Base-by-base conservation (phyloP, 35 echinoderm and acorn worm species). In the Acanthaster planci region DNA sequence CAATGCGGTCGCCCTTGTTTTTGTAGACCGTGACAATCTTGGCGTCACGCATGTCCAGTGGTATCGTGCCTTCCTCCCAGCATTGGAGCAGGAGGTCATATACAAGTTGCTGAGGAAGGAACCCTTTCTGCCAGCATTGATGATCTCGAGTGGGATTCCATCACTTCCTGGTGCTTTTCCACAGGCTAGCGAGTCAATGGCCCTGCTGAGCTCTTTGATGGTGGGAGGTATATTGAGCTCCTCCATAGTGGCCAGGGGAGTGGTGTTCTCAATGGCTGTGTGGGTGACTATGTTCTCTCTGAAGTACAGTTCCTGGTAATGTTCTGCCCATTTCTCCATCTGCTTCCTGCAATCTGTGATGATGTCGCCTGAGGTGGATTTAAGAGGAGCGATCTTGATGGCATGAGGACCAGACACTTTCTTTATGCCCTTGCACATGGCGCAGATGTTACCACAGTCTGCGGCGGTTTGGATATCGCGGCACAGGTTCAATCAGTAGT, bases 11-110 rank as follows among this genome's bases (percentile, higher is more conserved):
- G 12, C 92, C 87, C 78, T 90, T 90, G 59, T 86, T 89, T 60
- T 94, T 90, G 77, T 68, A 94, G 6, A 90, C 79, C 9, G 78
- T 77, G 22, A 87, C 44, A 27, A 92, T 92, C 23, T 76, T 87
- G 21, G 86, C 80, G 75, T 93, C 86, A 19, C 68, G 38, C 38
- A 84, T 82, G 76, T 88, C 78, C 12, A 76, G 90, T 26, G 55
- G 80, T 44, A 87, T 51, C 8, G 51, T 78, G 7, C 40, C 82
- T 26, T 76, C 55, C 51, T 68, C 19, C 89, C 89, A 91, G 79
- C 87, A 60, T 31, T 57, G 78, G 76, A 58, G 78, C 12, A 90
- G 80, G 30, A 90, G 58, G 12, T 90, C 67, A n/a, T n/a, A 57
- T 85, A 52, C 2, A 91, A 77, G 6, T 23, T 82, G 67, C 12